Conservation (phyloP, 2,113 vertebrate species). For the Myocastor coypus region DNA sequence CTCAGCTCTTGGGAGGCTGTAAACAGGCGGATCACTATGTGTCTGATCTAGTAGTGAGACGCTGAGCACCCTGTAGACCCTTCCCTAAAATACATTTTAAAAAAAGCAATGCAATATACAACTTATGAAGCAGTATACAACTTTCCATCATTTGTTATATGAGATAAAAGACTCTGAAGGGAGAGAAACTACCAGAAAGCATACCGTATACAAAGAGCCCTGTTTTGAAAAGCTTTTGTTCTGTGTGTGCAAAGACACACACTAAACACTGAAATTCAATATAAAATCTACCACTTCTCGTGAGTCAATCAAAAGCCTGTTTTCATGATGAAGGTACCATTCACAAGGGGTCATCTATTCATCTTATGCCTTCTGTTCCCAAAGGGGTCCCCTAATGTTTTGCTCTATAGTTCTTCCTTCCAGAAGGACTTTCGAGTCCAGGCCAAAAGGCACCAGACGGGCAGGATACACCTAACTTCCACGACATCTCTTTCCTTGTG, state of each 20-base stretch:
- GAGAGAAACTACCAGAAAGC: background rate
- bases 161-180: background rate
- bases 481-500: background rate
- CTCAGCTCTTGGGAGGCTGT: too few species aligned
- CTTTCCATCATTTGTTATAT: slow-evolving; percentile 8
- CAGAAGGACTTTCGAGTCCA: background rate
- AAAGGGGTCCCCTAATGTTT: background rate
- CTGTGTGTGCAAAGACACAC: background rate
- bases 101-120: background rate
- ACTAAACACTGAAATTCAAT: background rate
- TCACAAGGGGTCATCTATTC: slow-evolving; percentile 17
- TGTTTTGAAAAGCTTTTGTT: background rate
- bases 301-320: slow-evolving; percentile 31
- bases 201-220: background rate
- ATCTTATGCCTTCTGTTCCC: background rate
- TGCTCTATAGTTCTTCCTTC: background rate
- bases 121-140: background rate
- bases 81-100: too few species aligned
- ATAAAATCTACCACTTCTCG: slow-evolving; percentile 1
- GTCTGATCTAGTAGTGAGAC: too few species aligned
- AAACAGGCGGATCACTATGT: too few species aligned
- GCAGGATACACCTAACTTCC: background rate
- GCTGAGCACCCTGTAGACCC: too few species aligned
- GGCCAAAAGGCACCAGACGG: background rate
- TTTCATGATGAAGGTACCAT: slow-evolving; percentile 1